Evolutionary conservation across 2,797 vertebrate genomes (phyloP).

Genomic region (Craterocephalus amniculus): DNA sequence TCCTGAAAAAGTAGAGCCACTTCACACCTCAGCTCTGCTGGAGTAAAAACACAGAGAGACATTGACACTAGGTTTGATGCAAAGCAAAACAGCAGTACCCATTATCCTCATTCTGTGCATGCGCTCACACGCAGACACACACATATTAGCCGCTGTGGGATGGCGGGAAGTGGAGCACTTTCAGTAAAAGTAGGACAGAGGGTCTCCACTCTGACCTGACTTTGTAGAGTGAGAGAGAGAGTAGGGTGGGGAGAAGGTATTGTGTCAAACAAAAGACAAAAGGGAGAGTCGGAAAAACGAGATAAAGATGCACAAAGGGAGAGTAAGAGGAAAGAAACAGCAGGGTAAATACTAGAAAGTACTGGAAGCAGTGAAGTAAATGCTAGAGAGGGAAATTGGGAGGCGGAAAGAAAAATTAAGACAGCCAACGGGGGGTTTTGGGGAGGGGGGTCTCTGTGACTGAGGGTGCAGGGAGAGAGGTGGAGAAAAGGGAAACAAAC

Average conservation of each 20-base stretch:
- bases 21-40: conserved; percentile 32
- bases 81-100: conserved; percentile 40
- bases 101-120: conserved; percentile 13
- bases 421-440: neutral
- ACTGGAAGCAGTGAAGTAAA: neutral
- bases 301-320: conserved; percentile 17
- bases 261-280: conserved; percentile 8
- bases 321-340: conserved; percentile 6
- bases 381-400: conserved; percentile 1
- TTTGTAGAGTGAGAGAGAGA: conserved; percentile 3
- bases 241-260: conserved; percentile 6
- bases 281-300: conserved; percentile 8
- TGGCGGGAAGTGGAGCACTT: conserved; percentile 58
- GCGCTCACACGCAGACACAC: conserved; percentile 7
- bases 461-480: conserved; percentile 40
- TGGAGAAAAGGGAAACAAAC: conserved; percentile 58
- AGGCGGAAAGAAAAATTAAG: conserved; percentile 34
- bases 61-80: conserved; percentile 31
- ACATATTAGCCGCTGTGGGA: conserved; percentile 39
- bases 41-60: conserved; percentile 23
- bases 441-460: conserved; percentile 7
- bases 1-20: conserved; percentile 20
- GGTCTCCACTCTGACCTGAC: conserved; percentile 64
- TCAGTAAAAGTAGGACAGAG: conserved; percentile 72
- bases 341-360: conserved; percentile 23